Conservation (phyloP, 2,797 vertebrate genomes). For the Chaetodon trifasciatus region DNA sequence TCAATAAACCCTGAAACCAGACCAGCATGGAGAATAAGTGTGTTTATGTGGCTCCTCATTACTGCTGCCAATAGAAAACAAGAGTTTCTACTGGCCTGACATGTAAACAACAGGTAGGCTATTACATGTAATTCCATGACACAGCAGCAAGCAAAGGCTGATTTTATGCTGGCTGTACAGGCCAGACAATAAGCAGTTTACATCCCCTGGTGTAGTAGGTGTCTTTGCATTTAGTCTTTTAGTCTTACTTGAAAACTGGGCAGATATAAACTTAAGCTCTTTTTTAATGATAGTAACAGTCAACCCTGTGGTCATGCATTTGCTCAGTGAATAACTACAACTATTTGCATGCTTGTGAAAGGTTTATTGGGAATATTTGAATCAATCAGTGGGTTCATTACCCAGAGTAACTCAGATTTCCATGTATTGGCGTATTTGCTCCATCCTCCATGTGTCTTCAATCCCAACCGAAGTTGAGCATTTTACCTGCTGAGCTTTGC, state of each 20-base stretch:
- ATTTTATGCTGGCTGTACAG: neutral
- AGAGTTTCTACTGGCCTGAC: conserved; percentile 1
- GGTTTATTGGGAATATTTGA: neutral
- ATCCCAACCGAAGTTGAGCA: no score
- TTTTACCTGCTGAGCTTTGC: no score
- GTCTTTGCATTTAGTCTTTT: neutral
- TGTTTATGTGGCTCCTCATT: conserved; percentile 17
- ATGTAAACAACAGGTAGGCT: neutral
- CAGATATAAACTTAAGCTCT: neutral
- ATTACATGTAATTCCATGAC: neutral
- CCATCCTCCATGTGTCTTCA: no score
- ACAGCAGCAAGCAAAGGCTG: neutral
- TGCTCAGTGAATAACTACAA: neutral
- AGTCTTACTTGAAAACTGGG: neutral
- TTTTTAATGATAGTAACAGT: neutral
- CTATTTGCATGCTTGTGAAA: neutral
- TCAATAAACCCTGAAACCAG: conserved; percentile 3
- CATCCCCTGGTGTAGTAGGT: no score
- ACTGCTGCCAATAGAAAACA: conserved; percentile 6
- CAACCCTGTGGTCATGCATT: neutral
- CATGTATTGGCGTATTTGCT: no score
- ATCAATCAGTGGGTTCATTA: neutral
- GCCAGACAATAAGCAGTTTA: neutral
- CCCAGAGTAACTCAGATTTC: neutral
- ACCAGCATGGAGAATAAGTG: neutral